Evolutionary conservation across 1,140 invertebrate species (phyloP).

Genomic region (Mesaphorura yosii): DNA sequence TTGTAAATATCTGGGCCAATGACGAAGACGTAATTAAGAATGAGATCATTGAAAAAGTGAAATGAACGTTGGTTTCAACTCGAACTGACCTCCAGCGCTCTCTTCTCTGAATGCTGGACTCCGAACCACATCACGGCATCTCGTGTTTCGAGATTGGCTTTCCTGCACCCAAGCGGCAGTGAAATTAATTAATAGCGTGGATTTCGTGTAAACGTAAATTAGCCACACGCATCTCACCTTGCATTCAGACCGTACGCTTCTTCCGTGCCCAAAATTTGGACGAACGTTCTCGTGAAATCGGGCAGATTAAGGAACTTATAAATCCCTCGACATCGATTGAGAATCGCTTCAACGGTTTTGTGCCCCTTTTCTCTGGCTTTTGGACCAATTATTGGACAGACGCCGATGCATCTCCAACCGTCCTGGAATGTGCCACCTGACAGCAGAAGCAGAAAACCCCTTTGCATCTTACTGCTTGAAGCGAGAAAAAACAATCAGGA

Average conservation of each 20-base stretch:
- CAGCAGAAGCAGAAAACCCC: neutral
- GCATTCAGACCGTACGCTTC: conserved; percentile 39
- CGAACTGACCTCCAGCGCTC: conserved; percentile 37
- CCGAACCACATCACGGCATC: conserved; percentile 43
- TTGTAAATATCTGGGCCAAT: conserved; percentile 35
- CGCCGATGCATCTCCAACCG: conserved; percentile 40
- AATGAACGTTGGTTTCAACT: neutral
- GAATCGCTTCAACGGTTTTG: conserved; percentile 40
- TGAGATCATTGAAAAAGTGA: neutral
- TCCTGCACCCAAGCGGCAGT: conserved; percentile 8
- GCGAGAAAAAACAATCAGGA: too few species aligned
- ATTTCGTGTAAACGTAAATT: neutral
- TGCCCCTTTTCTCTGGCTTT: conserved; percentile 39
- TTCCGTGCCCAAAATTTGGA: conserved; percentile 42
- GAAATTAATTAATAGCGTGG: neutral
- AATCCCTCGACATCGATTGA: conserved; percentile 37
- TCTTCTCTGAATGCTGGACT: conserved; percentile 41
- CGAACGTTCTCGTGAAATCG: conserved; percentile 38
- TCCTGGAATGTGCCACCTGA: conserved; percentile 39
- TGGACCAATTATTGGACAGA: conserved; percentile 40
- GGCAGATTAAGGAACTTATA: conserved; percentile 37
- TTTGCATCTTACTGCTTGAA: too few species aligned
- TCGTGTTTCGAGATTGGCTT: conserved; percentile 30
- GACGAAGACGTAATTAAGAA: neutral
- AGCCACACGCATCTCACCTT: conserved; percentile 16